phyloP scores from a whole-genome alignment of 2,888 invertebrate genomes.

The Hirtodrosophila duncani region DNA sequence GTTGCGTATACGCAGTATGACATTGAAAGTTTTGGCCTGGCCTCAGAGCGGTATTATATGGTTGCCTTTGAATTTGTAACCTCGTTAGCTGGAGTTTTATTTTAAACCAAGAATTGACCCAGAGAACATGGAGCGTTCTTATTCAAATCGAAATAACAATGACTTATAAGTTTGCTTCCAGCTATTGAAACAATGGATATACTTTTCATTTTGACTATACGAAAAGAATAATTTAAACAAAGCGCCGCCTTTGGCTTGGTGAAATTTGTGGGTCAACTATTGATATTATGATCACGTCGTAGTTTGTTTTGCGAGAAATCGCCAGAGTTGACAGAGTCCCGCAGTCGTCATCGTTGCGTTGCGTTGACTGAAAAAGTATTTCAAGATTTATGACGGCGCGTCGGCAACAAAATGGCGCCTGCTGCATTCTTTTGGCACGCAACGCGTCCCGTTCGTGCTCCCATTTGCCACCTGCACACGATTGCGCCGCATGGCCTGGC shows the following conservation, averaged over 20 bases:
- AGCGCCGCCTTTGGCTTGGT: slow-evolving; percentile 13
- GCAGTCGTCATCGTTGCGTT: neutral
- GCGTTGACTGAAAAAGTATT: slow-evolving; percentile 38
- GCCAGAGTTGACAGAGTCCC: slow-evolving; percentile 24
- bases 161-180: slow-evolving; percentile 15
- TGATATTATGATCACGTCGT: slow-evolving; percentile 71
- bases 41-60: slow-evolving; percentile 15
- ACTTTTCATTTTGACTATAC: slow-evolving; percentile 6
- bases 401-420: slow-evolving; percentile 14
- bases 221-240: neutral
- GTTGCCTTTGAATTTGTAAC: slow-evolving; percentile 18
- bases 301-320: slow-evolving; percentile 62
- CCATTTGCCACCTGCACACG: slow-evolving; percentile 69
- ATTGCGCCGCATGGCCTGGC: too few species aligned
- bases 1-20: slow-evolving; percentile 38
- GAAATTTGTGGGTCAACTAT: slow-evolving; percentile 66
- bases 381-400: slow-evolving; percentile 56
- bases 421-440: slow-evolving; percentile 48
- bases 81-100: neutral
- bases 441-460: slow-evolving; percentile 56
- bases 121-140: neutral
- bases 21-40: slow-evolving; percentile 28
- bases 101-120: neutral
- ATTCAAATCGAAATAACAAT: slow-evolving; percentile 12
- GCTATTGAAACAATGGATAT: slow-evolving; percentile 7